phyloP scores from a whole-genome alignment of 2,888 invertebrate genomes.

The Ariolimax columbianus region DNA sequence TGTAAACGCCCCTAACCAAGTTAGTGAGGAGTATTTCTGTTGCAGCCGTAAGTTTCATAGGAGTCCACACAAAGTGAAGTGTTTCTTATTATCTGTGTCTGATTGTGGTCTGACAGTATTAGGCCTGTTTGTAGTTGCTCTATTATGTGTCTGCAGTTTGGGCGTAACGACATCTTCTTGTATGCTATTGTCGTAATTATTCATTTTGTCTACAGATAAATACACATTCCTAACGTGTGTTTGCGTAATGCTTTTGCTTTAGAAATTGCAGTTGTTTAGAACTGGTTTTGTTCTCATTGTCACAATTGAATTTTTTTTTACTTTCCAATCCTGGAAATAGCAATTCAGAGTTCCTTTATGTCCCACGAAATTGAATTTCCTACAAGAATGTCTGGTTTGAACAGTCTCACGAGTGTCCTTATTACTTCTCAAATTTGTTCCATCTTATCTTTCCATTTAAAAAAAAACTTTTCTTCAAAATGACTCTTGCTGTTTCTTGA shows the following conservation, averaged over 20 bases:
- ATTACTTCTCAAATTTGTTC: background rate
- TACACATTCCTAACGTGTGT: background rate
- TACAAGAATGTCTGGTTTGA: background rate
- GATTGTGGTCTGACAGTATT: background rate
- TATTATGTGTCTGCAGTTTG: background rate
- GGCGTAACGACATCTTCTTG: background rate
- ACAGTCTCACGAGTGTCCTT: background rate
- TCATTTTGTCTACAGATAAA: background rate
- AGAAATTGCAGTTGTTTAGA: no score
- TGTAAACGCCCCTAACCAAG: no score
- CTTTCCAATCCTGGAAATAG: background rate
- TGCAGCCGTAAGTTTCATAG: no score
- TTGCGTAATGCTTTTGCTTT: background rate
- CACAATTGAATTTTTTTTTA: background rate
- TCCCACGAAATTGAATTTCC: background rate
- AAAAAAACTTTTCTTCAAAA: background rate
- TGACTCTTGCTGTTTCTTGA: background rate
- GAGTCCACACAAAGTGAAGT: no score
- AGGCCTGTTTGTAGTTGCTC: background rate
- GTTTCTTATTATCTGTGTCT: no score
- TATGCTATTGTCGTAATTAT: background rate
- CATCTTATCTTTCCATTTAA: background rate
- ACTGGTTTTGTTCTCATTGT: background rate
- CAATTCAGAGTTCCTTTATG: background rate
- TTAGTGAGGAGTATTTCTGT: no score